A percentile compares a stretch with the other conserved stretches of the same genome.
Conservation (phyloP, 2,888 invertebrate genomes). For the Drosophila putrida region DNA sequence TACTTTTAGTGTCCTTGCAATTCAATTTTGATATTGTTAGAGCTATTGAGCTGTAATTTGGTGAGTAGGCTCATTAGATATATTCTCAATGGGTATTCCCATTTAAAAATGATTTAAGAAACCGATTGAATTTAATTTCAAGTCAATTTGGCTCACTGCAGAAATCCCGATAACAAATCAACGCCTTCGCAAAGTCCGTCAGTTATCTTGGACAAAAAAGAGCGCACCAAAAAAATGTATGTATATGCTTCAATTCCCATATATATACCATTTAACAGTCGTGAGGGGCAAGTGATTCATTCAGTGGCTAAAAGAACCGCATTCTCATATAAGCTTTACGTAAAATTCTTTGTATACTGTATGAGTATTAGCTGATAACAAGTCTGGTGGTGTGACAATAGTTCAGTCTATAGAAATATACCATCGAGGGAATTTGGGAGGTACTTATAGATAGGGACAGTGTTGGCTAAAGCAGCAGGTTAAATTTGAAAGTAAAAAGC, state of each 20-base stretch:
- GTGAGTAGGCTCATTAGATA: neutral
- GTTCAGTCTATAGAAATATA: neutral
- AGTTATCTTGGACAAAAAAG: slow-evolving; percentile 10
- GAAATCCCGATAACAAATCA: slow-evolving; percentile 33
- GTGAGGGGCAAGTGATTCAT: slow-evolving; percentile 55
- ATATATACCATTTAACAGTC: slow-evolving; percentile 2
- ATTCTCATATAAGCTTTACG: slow-evolving; percentile 47
- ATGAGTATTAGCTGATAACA: slow-evolving; percentile 52
- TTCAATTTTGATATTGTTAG: neutral
- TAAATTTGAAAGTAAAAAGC: too few species aligned
- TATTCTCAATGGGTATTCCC: neutral
- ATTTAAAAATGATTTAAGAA: slow-evolving; percentile 1
- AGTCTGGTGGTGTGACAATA: slow-evolving; percentile 23
- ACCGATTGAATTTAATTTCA: slow-evolving; percentile 8
- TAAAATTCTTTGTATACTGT: slow-evolving; percentile 37
- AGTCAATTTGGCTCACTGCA: neutral
- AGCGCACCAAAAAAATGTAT: slow-evolving; percentile 32
- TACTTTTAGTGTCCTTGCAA: too few species aligned
- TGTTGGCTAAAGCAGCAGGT: neutral
- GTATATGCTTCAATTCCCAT: neutral
- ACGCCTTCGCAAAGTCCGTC: slow-evolving; percentile 22
- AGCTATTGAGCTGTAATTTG: neutral
- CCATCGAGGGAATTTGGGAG: neutral
- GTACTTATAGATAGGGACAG: neutral
- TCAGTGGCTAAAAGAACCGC: slow-evolving; percentile 12